These are phyloP conservation scores for Chunga burmeisteri DNA, from an alignment of 2,113 vertebrate species.

Conservation along the genomic window DNA sequence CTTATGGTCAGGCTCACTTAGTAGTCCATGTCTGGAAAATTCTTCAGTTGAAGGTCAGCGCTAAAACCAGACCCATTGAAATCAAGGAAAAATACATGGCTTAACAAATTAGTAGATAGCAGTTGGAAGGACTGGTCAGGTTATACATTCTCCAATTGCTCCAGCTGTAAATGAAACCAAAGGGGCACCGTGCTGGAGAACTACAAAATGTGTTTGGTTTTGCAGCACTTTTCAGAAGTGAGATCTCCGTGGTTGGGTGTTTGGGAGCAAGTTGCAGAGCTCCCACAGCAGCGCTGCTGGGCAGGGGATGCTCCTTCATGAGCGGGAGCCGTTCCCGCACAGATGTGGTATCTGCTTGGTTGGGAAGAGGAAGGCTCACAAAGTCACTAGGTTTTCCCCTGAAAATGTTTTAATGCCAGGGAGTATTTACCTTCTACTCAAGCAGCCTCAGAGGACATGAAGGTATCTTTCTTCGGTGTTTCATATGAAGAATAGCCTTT, in stretches of 20 bases:
- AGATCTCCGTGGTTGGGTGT: background rate
- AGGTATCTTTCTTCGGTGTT: background rate
- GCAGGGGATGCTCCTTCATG: background rate
- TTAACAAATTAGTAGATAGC: background rate
- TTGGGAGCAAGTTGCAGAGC: background rate
- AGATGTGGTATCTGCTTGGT: background rate
- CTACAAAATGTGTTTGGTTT: background rate
- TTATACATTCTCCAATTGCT: background rate
- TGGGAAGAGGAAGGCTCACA: background rate
- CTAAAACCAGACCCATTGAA: background rate
- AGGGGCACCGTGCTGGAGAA: background rate
- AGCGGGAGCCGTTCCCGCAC: background rate
- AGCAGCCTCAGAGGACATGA: background rate
- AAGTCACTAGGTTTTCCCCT: background rate
- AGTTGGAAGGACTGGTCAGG: background rate
- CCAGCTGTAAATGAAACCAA: background rate
- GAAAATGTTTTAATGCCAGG: background rate
- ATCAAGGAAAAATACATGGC: background rate
- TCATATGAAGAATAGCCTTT: background rate
- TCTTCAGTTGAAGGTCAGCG: background rate
- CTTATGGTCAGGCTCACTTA: background rate
- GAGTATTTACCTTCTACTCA: background rate
- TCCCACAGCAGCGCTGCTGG: background rate
- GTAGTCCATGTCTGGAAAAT: background rate
- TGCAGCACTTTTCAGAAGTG: background rate